Base-by-base conservation (phyloP, 2,797 vertebrate species). In the Forpus xanthops region DNA sequence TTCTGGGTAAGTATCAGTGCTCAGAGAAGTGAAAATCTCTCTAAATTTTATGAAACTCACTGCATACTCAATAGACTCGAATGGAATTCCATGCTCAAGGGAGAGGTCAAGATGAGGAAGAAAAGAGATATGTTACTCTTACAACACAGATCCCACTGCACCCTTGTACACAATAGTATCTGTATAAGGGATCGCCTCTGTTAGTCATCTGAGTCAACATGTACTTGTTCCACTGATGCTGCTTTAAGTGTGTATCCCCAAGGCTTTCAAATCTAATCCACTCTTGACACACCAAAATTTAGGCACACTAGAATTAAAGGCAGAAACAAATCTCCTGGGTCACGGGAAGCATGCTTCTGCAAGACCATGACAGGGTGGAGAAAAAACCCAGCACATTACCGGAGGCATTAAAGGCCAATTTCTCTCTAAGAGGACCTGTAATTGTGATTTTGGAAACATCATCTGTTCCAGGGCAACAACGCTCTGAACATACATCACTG, bases 201-300 rank as follows among this genome's bases (percentile, higher is more conserved):
- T 28, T 72, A 67, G 30, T 45, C 44, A 85, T 85, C 67, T 78
- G 67, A 91, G 49, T 10, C 39, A 79, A 85, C 21, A 79, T 25
- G 25, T 8, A 50, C 21, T 67, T 53, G 33, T 62, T 90, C 47
- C 44, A 68, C 44, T 65, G 41, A 53, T 60, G 28, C 55, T 86
- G 58, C 66, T 41, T 80, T 90, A 80, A 86, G 74, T 41, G 8
- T 24, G 27, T 55, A 30, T 35, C n/a, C 42, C 24, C 16, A 61
- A 56, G n/a, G 24, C 37, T 90, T 71, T 85, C 53, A 89, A 60
- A 85, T 80, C 74, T 83, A 92, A 85, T 60, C 49, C n/a, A 30
- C 25, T 82, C 52, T 67, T 87, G 64, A 75, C 24, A n/a, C 18
- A 65, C 14, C 6, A 49, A 93, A 94, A 94, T 71, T 79, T 56